These are phyloP conservation scores for Apis florea DNA, from an alignment of 1,140 invertebrate species.

Conservation along the genomic window DNA sequence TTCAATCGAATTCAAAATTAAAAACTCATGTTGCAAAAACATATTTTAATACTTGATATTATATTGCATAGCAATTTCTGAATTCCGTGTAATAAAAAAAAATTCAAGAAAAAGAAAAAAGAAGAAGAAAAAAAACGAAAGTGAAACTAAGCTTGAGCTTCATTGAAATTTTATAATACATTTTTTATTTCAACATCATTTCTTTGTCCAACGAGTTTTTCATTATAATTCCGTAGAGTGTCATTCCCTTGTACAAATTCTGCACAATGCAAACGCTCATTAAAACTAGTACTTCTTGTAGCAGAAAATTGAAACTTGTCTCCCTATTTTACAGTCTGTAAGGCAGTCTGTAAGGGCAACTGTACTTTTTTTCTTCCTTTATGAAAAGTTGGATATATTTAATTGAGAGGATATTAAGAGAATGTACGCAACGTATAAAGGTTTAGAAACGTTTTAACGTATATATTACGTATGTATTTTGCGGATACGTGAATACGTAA, in stretches of 20 bases:
- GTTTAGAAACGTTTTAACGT: neutral
- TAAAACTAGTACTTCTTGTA: neutral
- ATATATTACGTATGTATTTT: neutral
- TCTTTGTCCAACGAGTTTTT: neutral
- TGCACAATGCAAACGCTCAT: neutral
- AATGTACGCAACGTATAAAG: too few relatives aligned
- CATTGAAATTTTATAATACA: neutral
- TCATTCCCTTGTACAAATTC: neutral
- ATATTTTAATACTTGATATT: too few relatives aligned
- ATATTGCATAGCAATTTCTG: too few relatives aligned
- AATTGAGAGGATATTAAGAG: neutral
- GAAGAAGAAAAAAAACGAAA: neutral
- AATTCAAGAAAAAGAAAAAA: too few relatives aligned
- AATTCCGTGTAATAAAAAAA: too few relatives aligned
- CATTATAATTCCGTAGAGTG: neutral
- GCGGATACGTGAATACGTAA: neutral
- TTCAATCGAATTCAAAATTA: too few relatives aligned
- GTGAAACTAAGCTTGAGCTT: neutral
- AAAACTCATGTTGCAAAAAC: too few relatives aligned
- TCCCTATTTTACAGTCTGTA: neutral
- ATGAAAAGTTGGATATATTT: neutral
- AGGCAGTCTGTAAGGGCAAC: too few relatives aligned
- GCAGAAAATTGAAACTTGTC: slow-evolving; percentile 1
- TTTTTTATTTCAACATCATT: neutral
- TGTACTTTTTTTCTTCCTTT: neutral